Evolutionary conservation across 2,888 invertebrate species (phyloP).

Genomic region (Perizoma affinitatum): DNA sequence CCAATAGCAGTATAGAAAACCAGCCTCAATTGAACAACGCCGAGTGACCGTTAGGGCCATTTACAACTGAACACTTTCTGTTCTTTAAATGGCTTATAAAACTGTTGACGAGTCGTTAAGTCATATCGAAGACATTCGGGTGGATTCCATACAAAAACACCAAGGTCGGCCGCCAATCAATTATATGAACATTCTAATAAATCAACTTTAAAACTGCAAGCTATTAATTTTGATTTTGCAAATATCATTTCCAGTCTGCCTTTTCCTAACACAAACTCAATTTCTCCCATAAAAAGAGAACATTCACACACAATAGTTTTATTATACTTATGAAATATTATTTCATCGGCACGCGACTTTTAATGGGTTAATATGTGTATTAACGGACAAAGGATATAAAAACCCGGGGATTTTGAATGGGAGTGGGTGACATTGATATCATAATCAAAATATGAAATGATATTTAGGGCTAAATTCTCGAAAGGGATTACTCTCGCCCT

Average conservation of each 20-base stretch:
- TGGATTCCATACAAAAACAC: no score
- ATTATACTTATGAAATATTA: constrained; percentile 74
- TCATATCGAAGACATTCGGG: no score
- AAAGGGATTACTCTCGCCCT: constrained; percentile 57
- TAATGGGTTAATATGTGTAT: constrained; percentile 83
- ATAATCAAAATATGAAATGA: constrained; percentile 83
- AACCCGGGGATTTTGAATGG: constrained; percentile 38
- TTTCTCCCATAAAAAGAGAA: constrained; percentile 50
- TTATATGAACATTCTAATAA: no score
- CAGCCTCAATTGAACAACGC: no score
- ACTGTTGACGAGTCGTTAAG: no score
- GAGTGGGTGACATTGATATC: constrained; percentile 78
- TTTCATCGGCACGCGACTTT: constrained; percentile 74
- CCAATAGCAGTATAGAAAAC: no score
- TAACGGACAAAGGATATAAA: constrained; percentile 75
- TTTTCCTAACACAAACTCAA: constrained; percentile 29
- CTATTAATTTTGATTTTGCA: neutral
- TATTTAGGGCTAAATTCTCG: constrained; percentile 66
- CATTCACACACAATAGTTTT: constrained; percentile 62
- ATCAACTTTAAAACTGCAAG: no score
- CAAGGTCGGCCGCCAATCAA: no score
- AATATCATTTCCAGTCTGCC: constrained; percentile 6
- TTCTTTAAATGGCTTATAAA: no score
- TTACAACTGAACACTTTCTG: no score
- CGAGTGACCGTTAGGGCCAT: no score